A percentile compares a stretch with the other conserved stretches of the same genome.
These are phyloP conservation scores for Bagarius yarrelli DNA, from an alignment of 2,113 vertebrate genomes.

Conservation along the genomic window DNA sequence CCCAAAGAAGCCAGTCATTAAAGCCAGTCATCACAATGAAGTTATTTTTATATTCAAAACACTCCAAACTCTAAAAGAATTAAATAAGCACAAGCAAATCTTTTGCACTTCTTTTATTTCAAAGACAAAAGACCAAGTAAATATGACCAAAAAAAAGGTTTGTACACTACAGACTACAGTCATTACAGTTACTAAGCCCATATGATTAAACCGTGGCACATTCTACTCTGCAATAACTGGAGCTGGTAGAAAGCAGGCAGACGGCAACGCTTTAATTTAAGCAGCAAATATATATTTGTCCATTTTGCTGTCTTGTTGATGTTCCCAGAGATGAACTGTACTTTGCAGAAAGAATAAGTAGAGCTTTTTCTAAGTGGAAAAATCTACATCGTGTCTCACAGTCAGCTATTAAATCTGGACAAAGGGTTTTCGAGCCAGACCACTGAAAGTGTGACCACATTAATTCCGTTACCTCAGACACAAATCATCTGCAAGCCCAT, in stretches of 20 bases:
- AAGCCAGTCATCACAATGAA: too few species aligned
- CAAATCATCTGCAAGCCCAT: background rate
- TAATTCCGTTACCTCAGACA: background rate
- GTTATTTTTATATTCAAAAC: background rate
- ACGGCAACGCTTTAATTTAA: slow-evolving; percentile 22
- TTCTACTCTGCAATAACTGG: slow-evolving; percentile 69
- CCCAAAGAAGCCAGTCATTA: background rate
- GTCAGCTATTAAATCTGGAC: slow-evolving; percentile 19
- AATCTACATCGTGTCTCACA: slow-evolving; percentile 48
- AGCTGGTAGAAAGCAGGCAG: slow-evolving; percentile 60
- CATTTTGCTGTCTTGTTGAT: slow-evolving; percentile 22
- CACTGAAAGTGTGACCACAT: slow-evolving; percentile 3
- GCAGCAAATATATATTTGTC: slow-evolving; percentile 27
- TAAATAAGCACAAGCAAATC: background rate
- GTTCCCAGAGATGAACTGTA: slow-evolving; percentile 41
- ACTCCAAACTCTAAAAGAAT: background rate
- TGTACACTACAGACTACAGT: background rate
- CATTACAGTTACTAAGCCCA: background rate
- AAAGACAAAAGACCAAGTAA: background rate
- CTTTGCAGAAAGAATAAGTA: slow-evolving; percentile 58
- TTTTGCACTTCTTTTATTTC: background rate
- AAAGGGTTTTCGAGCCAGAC: slow-evolving; percentile 3
- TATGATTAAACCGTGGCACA: slow-evolving; percentile 60
- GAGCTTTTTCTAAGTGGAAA: slow-evolving; percentile 66
- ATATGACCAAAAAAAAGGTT: background rate